Base-by-base conservation (phyloP, 1,140 invertebrate genomes). In the Asobara japonica region DNA sequence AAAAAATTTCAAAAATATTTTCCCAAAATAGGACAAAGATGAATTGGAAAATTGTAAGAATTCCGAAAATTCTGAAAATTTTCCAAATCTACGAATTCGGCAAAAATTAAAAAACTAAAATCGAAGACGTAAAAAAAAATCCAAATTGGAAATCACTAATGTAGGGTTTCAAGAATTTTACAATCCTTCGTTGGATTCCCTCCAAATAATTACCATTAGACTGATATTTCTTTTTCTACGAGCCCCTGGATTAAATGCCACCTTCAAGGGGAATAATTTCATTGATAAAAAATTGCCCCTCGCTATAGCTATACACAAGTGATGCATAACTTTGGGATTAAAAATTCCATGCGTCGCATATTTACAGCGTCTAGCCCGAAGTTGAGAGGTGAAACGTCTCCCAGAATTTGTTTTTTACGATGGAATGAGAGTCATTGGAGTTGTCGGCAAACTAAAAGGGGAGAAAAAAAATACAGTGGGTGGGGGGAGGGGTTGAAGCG, bases 271-370 rank as follows among this genome's bases (percentile, higher is more conserved):
- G 71, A 71, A 62, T 71, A 62, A 64, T 69, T 38, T 67, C 48
- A 68, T 64, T 22, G 51, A 22, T 10, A 56, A 56, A 56, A 27
- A 25, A 56, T 25, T 1, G 1, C 41, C 36, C 8, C 36, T n/a
- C 45, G n/a, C 7, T 51, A 51, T 51, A 51, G 2, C 45, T 51
- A 20, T 51, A 20, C 18, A 2, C 45, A 61, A 72, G 71, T 73
- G 60, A 65, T 70, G 76, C 78, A 80, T 80, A 81, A 45, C 76
- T 81, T 72, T 22, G 75, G 77, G 79, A 80, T 81, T 80, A 79
- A 80, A 79, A 76, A 81, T 81, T 81, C 78, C 76, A 75, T 18
- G 51, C 73, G 56, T 71, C 45, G 65, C 71, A 74, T 74, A 71
- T 74, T 71, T 69, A 65, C 64, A 22, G 60, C 68, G 22, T 62